Percentiles rank a stretch among this genome's conserved stretches.
These are phyloP conservation scores for Drosophila planitibia DNA, from an alignment of 2,888 invertebrate genomes.

Conservation along the genomic window DNA sequence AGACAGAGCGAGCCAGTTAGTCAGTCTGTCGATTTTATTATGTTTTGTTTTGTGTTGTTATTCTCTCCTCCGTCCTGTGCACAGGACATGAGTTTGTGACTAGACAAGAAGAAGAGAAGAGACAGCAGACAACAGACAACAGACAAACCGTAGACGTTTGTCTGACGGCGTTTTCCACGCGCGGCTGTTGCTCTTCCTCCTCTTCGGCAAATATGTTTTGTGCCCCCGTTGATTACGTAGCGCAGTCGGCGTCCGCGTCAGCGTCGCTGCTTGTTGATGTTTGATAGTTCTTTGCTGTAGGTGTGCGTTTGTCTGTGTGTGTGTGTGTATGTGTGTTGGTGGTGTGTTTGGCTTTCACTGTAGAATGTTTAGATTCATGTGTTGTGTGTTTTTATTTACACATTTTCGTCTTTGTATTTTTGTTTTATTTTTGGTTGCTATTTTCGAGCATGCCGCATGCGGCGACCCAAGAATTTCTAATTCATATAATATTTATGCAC, in stretches of 20 bases:
- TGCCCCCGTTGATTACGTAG: conserved; percentile 57
- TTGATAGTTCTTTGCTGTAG: conserved; percentile 54
- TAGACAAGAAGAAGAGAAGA: conserved; percentile 6
- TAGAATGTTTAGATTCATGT: conserved; percentile 64
- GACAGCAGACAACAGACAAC: conserved; percentile 32
- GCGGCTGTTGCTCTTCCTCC: conserved; percentile 36
- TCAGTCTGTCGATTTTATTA: conserved; percentile 18
- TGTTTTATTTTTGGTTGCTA: conserved; percentile 41
- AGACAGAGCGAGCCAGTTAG: conserved; percentile 25
- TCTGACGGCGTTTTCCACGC: conserved; percentile 40
- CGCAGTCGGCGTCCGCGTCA: conserved; percentile 39
- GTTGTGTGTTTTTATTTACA: conserved; percentile 65
- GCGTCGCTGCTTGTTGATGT: conserved; percentile 49
- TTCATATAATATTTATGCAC: conserved; percentile 34
- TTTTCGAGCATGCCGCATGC: conserved; percentile 36
- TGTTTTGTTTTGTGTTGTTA: conserved; percentile 1
- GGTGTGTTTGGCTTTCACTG: conserved; percentile 58
- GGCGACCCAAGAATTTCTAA: conserved; percentile 16
- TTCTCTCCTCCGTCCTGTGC: conserved; percentile 10
- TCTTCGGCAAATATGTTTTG: conserved; percentile 29
- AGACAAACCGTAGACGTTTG: conserved; percentile 57
- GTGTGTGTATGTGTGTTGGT: conserved; percentile 27
- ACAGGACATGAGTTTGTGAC: conserved; percentile 31
- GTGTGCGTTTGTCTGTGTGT: conserved; percentile 15
- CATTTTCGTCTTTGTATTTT: conserved; percentile 37